Conservation (phyloP, 2,113 vertebrate species). For the Taurulus bubalis region DNA sequence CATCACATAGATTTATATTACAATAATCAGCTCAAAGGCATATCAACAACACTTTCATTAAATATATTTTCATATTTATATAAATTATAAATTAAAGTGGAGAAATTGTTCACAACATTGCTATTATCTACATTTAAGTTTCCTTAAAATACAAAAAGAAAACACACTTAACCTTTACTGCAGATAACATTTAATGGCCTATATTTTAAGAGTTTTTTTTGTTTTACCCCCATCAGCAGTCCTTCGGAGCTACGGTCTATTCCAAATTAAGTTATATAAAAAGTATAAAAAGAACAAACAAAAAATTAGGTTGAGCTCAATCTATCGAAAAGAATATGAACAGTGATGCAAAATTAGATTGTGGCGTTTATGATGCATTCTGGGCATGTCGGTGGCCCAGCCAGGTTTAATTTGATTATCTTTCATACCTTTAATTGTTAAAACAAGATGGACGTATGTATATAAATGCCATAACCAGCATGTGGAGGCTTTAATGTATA, state of each 20-base stretch:
- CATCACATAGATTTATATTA: slow-evolving; percentile 4
- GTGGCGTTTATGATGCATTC: not conserved
- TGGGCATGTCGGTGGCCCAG: slow-evolving; percentile 1
- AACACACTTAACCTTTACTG: not conserved
- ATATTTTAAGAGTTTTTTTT: not conserved
- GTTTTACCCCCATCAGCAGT: not conserved
- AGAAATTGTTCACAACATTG: not conserved
- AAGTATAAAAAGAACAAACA: not conserved
- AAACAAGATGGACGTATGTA: slow-evolving; percentile 11
- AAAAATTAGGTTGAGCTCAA: not conserved
- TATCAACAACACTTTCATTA: not conserved
- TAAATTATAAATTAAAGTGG: not conserved
- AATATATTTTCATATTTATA: slow-evolving; percentile 1
- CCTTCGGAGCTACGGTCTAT: not conserved
- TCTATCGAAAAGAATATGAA: not conserved
- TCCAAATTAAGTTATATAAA: not conserved
- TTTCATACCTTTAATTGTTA: not conserved
- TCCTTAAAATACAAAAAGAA: not conserved
- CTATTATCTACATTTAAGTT: not conserved
- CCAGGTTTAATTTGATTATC: slow-evolving; percentile 10
- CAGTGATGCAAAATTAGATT: slow-evolving; percentile 2
- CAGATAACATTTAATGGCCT: slow-evolving; percentile 7
- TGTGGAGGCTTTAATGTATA: slow-evolving; percentile 2
- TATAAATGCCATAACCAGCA: slow-evolving; percentile 2
- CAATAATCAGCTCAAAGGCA: slow-evolving; percentile 13